These are phyloP conservation scores for Nephotettix cincticeps DNA, from an alignment of 1,140 invertebrate species.

Conservation along the genomic window DNA sequence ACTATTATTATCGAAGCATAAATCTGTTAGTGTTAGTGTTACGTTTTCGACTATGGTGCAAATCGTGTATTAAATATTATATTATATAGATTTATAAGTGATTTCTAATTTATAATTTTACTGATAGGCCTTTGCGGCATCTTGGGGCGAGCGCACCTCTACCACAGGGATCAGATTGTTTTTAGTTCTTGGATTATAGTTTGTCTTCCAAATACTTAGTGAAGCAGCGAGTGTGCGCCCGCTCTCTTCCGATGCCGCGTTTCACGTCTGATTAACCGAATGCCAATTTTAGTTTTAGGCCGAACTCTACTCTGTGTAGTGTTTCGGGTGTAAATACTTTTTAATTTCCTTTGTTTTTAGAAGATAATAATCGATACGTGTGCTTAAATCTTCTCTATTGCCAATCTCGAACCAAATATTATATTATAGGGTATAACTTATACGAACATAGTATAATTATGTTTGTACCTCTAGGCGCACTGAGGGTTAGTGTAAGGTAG, in stretches of 20 bases:
- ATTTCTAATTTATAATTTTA: slow-evolving; percentile 24
- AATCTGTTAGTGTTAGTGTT: slow-evolving; percentile 25
- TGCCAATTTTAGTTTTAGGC: slow-evolving; percentile 28
- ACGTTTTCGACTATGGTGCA: slow-evolving; percentile 27
- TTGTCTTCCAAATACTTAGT: slow-evolving; percentile 24
- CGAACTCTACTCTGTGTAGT: slow-evolving; percentile 8
- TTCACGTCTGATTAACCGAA: slow-evolving; percentile 18
- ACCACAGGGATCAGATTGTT: not conserved
- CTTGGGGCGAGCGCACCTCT: not conserved
- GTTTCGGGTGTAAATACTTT: slow-evolving; percentile 22
- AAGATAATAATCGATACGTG: slow-evolving; percentile 29
- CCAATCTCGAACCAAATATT: slow-evolving; percentile 39
- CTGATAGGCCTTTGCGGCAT: slow-evolving; percentile 19
- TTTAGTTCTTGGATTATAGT: slow-evolving; percentile 13
- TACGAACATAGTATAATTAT: slow-evolving; percentile 18
- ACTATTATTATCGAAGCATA: slow-evolving; percentile 12
- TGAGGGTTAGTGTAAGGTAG: slow-evolving; percentile 33
- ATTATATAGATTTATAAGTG: slow-evolving; percentile 27
- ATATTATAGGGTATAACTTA: slow-evolving; percentile 22
- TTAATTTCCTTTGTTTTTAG: not conserved
- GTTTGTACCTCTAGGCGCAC: slow-evolving; percentile 28
- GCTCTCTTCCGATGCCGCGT: not conserved
- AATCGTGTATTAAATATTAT: slow-evolving; percentile 25
- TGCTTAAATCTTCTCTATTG: slow-evolving; percentile 35
- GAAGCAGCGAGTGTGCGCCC: not conserved